Base-by-base conservation (phyloP, 2,113 vertebrate genomes). In the Climacteris rufus region DNA sequence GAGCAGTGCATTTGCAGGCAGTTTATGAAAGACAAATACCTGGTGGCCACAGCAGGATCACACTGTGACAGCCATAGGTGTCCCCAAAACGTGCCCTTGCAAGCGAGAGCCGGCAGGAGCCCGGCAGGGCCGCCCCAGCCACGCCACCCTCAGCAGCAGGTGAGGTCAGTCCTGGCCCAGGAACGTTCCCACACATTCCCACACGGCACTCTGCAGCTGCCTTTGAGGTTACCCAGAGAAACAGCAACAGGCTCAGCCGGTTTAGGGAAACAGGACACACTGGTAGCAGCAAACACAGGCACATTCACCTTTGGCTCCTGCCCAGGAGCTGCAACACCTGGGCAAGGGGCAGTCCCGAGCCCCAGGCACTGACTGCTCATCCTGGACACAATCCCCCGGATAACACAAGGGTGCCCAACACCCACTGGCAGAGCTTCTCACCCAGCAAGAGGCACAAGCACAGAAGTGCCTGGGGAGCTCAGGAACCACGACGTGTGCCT, bases 61-160 rank as follows among this genome's bases (percentile, higher is more conserved):
- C n/a, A 6, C 8, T 12, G 7, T 1, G 47, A 53, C 31, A 47
- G 69, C 10, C 47, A 30, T 13, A 56, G 15, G 24, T 14, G 5
- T 42, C 8, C 2, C 11, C 31, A 50, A 1, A 80, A 23, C 2
- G 31, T 56, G 6, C 56, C 49, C 30, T 24, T 9, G 13, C 31
- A 28, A 11, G 31, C 3, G 24, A 63, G 40, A 15, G 6, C 14
- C 64, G 13, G 35, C 49, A 54, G 64, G 45, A 72, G 87, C 13
- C 16, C 13, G 28, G 83, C 53, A 52, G 50, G 47, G 47, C 18
- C 6, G 10, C 8, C 37, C 52, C 4, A 30, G 28, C 21, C 60
- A 13, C 0, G 9, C 0, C 9, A 14, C 1, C 7, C 54, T 33
- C 53, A 10, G 2, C 39, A 8, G 0, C 16, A 0, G 10, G 13